Evolutionary conservation across 2,113 vertebrate genomes (phyloP).

Genomic region (Calyptomena viridis): DNA sequence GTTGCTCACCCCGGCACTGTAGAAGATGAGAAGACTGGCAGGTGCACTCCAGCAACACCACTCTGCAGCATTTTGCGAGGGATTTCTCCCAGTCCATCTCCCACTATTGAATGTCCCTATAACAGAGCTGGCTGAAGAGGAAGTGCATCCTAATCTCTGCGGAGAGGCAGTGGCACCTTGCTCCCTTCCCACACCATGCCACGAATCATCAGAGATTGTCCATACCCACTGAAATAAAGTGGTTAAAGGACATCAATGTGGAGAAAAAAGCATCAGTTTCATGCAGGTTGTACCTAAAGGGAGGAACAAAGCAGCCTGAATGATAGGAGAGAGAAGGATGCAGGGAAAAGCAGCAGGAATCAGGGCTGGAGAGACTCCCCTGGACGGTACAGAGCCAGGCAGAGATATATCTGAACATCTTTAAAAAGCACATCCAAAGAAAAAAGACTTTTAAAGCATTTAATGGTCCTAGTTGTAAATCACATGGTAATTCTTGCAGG

Average conservation of each 20-base stretch:
- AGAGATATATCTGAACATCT: neutral
- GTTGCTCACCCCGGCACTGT: neutral
- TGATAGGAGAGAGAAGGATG: neutral
- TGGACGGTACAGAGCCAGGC: neutral
- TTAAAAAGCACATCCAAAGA: neutral
- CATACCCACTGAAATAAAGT: neutral
- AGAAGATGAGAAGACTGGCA: neutral
- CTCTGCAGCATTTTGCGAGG: neutral
- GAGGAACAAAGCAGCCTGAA: neutral
- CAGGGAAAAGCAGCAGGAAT: neutral
- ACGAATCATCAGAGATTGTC: neutral
- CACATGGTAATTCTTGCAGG: neutral
- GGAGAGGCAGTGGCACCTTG: fast-evolving
- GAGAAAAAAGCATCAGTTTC: neutral
- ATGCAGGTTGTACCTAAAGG: neutral
- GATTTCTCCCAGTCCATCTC: neutral
- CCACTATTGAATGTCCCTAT: fast-evolving
- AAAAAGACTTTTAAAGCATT: neutral
- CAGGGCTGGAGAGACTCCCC: neutral
- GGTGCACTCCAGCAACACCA: neutral
- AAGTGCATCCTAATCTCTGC: neutral
- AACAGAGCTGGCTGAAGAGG: neutral
- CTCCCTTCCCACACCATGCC: fast-evolving
- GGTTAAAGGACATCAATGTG: fast-evolving
- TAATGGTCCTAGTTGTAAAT: neutral